Conservation (phyloP, 2,888 invertebrate species). For the Noctua janthe region DNA sequence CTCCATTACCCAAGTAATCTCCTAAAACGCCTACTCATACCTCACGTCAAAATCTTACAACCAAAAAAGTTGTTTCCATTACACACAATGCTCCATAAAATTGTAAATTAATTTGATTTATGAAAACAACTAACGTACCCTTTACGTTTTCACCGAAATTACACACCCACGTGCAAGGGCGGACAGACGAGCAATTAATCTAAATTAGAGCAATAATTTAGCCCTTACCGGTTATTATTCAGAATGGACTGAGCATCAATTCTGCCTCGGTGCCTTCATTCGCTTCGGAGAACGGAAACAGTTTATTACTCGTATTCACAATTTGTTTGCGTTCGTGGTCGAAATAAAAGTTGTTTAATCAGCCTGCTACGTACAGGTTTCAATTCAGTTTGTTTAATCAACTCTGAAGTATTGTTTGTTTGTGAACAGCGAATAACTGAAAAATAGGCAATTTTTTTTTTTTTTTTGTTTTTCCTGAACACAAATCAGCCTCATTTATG, state of each 20-base stretch:
- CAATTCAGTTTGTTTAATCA: slow-evolving; percentile 24
- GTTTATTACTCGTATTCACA: slow-evolving; percentile 60
- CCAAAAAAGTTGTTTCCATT: slow-evolving; percentile 42
- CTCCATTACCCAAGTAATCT: not conserved
- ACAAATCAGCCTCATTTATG: not conserved
- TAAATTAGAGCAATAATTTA: slow-evolving; percentile 84
- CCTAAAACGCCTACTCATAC: slow-evolving; percentile 42
- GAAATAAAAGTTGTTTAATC: slow-evolving; percentile 59
- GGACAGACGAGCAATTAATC: slow-evolving; percentile 81
- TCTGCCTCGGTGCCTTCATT: slow-evolving; percentile 64
- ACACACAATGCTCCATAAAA: slow-evolving; percentile 53
- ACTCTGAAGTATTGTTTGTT: slow-evolving; percentile 17
- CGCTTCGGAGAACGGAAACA: slow-evolving; percentile 52
- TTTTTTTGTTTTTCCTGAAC: not conserved
- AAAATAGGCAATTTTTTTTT: not conserved
- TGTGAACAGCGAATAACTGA: not conserved
- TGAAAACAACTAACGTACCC: slow-evolving; percentile 65
- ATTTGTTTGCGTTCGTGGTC: slow-evolving; percentile 57
- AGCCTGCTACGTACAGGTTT: slow-evolving; percentile 19
- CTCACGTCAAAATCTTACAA: slow-evolving; percentile 5
- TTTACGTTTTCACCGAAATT: slow-evolving; percentile 71
- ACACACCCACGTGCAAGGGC: slow-evolving; percentile 74
- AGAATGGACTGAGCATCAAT: slow-evolving; percentile 67
- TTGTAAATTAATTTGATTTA: slow-evolving; percentile 73
- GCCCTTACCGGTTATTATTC: slow-evolving; percentile 81